Percentiles rank a stretch among this genome's conserved stretches.
These are phyloP conservation scores for Montipora cactus DNA, from an alignment of 64 coral and sea anemone genomes.

Conservation along the genomic window DNA sequence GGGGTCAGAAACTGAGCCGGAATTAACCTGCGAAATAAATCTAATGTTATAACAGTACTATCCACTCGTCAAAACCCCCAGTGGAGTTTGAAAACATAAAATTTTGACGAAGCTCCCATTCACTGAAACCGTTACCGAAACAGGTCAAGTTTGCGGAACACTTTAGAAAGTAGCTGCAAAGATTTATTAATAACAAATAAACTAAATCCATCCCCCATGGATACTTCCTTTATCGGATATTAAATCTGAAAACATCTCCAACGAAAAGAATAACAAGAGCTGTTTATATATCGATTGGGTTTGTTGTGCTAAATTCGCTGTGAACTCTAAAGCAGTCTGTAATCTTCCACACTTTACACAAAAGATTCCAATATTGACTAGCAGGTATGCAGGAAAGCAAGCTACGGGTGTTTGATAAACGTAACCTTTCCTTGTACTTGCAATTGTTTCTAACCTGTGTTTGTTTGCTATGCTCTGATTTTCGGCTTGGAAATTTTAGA, in stretches of 20 bases:
- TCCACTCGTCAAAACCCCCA: no score
- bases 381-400: not conserved
- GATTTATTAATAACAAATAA: constrained; percentile 29
- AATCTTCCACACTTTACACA: not conserved
- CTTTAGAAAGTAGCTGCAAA: not conserved
- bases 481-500: not conserved
- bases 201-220: not conserved
- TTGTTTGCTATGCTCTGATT: not conserved
- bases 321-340: not conserved
- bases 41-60: no score
- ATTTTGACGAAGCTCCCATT: not conserved
- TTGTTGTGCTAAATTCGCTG: not conserved
- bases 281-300: not conserved
- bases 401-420: not conserved
- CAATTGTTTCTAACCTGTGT: not conserved
- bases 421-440: no score
- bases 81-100: not conserved
- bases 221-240: not conserved
- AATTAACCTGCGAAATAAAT: no score
- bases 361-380: constrained; percentile 1
- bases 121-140: no score
- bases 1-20: no score
- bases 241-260: not conserved
- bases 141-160: not conserved
- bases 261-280: not conserved